A percentile compares a stretch with the other conserved stretches of the same genome.
phyloP scores from a whole-genome alignment of 2,113 vertebrate species.

The Oenanthe melanoleuca region DNA sequence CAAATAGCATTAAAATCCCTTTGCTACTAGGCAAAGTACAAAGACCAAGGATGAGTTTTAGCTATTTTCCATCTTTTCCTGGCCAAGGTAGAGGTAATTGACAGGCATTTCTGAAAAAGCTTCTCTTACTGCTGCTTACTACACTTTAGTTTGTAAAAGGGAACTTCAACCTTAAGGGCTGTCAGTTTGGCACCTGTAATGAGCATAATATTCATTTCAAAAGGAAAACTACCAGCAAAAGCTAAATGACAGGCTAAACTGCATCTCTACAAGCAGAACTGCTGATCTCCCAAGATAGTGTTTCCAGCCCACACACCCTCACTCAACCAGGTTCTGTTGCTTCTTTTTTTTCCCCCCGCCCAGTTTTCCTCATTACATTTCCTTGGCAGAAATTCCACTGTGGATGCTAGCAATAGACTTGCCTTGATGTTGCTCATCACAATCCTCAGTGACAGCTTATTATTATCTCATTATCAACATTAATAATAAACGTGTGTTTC shows the following conservation, averaged over 20 bases:
- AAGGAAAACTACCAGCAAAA: conserved; percentile 28
- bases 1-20: neutral
- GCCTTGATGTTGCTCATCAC: conserved; percentile 29
- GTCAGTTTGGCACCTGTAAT: conserved; percentile 36
- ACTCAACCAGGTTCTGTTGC: neutral
- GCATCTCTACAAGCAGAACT: conserved; percentile 30
- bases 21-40: neutral
- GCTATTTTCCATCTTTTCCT: neutral
- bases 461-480: conserved; percentile 62
- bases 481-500: conserved; percentile 40
- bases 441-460: conserved; percentile 37
- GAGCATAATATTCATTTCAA: conserved; percentile 20
- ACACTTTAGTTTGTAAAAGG: neutral
- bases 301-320: conserved; percentile 34
- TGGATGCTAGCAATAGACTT: conserved; percentile 39
- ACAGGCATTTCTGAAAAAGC: neutral
- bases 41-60: neutral
- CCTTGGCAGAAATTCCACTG: conserved; percentile 37
- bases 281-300: conserved; percentile 42
- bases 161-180: conserved; percentile 6
- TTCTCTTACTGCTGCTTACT: neutral
- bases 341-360: neutral
- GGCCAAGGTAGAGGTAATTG: neutral
- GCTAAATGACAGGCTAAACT: conserved; percentile 33
- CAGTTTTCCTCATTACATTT: neutral